Conservation (phyloP, 2,113 vertebrate species). For the Seriola quinqueradiata region DNA sequence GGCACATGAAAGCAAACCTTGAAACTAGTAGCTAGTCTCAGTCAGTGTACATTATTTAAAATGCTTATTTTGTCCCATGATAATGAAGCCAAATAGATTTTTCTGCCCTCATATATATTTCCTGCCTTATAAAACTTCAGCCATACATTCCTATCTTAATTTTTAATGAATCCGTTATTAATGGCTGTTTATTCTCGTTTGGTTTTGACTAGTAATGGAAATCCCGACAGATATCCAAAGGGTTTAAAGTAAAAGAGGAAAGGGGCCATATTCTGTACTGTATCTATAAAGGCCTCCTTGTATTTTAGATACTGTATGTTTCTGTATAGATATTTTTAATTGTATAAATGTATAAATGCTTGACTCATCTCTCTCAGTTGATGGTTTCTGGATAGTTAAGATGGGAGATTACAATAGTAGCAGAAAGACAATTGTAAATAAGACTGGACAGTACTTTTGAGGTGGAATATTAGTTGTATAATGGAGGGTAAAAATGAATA, state of each 20-base stretch:
- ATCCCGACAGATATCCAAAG: constrained; percentile 60
- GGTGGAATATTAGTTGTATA: constrained; percentile 45
- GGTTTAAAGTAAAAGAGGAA: constrained; percentile 60
- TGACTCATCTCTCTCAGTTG: constrained; percentile 52
- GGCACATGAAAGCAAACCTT: constrained; percentile 35
- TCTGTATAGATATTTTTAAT: constrained; percentile 77
- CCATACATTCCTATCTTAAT: constrained; percentile 74
- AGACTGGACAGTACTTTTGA: constrained; percentile 58
- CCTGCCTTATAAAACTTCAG: constrained; percentile 80
- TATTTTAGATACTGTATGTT: constrained; percentile 81
- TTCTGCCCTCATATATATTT: constrained; percentile 64
- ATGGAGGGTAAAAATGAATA: constrained; percentile 43
- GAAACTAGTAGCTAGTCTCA: constrained; percentile 4
- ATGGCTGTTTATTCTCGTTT: constrained; percentile 54
- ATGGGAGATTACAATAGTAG: constrained; percentile 51
- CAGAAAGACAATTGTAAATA: constrained; percentile 78
- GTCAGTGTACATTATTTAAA: constrained; percentile 48
- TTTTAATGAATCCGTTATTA: constrained; percentile 53
- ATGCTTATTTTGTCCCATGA: constrained; percentile 44
- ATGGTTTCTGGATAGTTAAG: constrained; percentile 50
- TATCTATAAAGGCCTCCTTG: constrained; percentile 72
- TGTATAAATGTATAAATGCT: constrained; percentile 80
- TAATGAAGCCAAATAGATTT: constrained; percentile 76
- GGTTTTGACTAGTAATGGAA: constrained; percentile 43
- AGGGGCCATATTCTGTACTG: constrained; percentile 76